These are phyloP conservation scores for Gymnodraco acuticeps DNA, from an alignment of 2,797 vertebrate genomes.

Conservation along the genomic window DNA sequence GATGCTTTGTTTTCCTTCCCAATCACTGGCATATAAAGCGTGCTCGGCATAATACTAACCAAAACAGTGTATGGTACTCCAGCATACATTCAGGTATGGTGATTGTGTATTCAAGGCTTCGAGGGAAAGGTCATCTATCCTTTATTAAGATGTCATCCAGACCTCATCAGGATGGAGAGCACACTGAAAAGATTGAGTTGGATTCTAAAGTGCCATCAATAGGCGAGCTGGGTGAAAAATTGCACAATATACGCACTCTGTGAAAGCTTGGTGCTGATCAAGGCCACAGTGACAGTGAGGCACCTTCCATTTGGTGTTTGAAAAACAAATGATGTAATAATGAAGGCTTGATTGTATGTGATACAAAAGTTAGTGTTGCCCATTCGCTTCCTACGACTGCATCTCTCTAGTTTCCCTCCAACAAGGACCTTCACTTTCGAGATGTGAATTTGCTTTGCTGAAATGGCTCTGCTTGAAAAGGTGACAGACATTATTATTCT, in stretches of 20 bases:
- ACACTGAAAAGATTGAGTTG: constrained; percentile 35
- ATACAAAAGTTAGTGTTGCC: neutral
- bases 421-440: constrained; percentile 37
- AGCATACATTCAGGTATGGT: constrained; percentile 12
- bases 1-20: constrained; percentile 7
- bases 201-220: constrained; percentile 20
- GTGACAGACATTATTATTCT: constrained; percentile 67
- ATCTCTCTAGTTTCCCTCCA: constrained; percentile 36
- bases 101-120: constrained; percentile 28
- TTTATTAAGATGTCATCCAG: constrained; percentile 64
- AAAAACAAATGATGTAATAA: constrained; percentile 17
- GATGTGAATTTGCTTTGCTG: constrained; percentile 34
- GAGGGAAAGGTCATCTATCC: constrained; percentile 58
- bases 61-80: neutral
- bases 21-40: constrained; percentile 30
- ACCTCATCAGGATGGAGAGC: constrained; percentile 62
- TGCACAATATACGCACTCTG: constrained; percentile 26
- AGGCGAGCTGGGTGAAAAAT: constrained; percentile 39
- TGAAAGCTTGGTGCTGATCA: constrained; percentile 31
- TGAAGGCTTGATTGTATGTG: constrained; percentile 21
- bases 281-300: constrained; percentile 20
- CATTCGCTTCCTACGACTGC: constrained; percentile 10
- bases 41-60: constrained; percentile 14
- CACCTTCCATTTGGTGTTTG: constrained; percentile 25
- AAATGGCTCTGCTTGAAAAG: constrained; percentile 41